Conservation (phyloP, 2,113 vertebrate genomes). For the Scophthalmus maximus region DNA sequence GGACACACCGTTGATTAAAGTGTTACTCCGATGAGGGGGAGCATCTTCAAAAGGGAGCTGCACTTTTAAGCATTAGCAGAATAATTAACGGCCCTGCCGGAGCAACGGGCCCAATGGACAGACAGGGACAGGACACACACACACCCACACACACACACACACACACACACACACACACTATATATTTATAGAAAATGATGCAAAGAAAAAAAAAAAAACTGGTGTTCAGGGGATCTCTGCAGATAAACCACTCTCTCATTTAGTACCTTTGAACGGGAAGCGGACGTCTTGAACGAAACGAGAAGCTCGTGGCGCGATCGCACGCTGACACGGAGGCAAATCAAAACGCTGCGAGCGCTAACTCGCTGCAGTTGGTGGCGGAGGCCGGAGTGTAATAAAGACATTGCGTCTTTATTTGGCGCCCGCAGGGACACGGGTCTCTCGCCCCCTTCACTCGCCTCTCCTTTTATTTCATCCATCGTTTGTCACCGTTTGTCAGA, state of each 20-base stretch:
- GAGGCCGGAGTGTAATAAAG: constrained; percentile 48
- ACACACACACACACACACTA: constrained; percentile 1
- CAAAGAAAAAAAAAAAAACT: not conserved
- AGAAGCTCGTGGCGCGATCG: too few relatives aligned
- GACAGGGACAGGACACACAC: constrained; percentile 22
- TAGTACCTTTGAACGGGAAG: not conserved
- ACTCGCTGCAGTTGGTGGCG: constrained; percentile 11
- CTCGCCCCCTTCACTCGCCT: constrained; percentile 31
- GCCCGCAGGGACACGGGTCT: constrained; percentile 37
- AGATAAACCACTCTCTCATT: not conserved
- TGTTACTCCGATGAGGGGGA: constrained; percentile 60
- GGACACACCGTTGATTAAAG: constrained; percentile 71
- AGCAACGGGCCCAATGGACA: constrained; percentile 45
- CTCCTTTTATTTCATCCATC: constrained; percentile 67
- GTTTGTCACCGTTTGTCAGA: constrained; percentile 67
- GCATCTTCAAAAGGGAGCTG: constrained; percentile 66
- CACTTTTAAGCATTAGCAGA: constrained; percentile 66
- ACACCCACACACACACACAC: constrained; percentile 27
- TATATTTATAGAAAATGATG: not conserved
- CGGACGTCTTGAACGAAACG: not conserved
- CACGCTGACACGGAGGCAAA: not conserved
- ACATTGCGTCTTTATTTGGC: constrained; percentile 41
- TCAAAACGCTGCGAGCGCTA: not conserved
- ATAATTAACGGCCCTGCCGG: constrained; percentile 64
- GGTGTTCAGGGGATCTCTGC: not conserved